Evolutionary conservation across 2,113 vertebrate genomes (phyloP).

Genomic region (Elgaria multicarinata): DNA sequence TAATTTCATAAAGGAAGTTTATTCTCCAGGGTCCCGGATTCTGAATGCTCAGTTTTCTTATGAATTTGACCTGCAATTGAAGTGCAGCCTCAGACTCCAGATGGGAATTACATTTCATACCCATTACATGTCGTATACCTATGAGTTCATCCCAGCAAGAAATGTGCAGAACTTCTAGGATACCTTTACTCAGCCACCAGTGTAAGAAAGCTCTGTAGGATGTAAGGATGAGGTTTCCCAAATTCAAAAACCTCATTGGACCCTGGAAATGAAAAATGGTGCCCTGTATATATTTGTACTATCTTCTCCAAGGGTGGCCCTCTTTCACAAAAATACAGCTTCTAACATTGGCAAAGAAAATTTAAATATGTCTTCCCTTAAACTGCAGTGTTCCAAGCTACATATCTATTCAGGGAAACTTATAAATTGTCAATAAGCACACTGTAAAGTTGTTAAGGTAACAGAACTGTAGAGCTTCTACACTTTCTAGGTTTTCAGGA

Average conservation of each 20-base stretch:
- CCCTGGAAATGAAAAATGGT: not conserved
- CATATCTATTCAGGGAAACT: not conserved
- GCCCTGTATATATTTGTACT: not conserved
- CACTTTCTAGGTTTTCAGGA: not conserved
- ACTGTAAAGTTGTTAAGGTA: not conserved
- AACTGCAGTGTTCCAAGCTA: not conserved
- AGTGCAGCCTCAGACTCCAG: not conserved
- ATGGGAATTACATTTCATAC: not conserved
- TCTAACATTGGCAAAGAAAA: too few relatives aligned
- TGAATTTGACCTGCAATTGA: constrained; percentile 6
- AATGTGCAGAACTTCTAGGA: not conserved
- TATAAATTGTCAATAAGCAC: not conserved
- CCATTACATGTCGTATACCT: not conserved
- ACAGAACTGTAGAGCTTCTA: not conserved
- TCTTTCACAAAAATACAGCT: not conserved
- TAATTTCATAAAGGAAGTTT: constrained; percentile 1
- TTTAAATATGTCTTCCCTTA: not conserved
- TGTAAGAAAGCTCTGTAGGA: not conserved
- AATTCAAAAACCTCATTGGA: not conserved
- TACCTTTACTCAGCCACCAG: not conserved
- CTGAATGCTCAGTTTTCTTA: not conserved
- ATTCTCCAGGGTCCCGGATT: not conserved
- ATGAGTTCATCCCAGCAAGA: not conserved
- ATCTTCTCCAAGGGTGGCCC: not conserved
- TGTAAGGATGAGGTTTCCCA: not conserved